These are phyloP conservation scores for Leptopilina syphax DNA, from an alignment of 2,888 invertebrate genomes.

Conservation along the genomic window DNA sequence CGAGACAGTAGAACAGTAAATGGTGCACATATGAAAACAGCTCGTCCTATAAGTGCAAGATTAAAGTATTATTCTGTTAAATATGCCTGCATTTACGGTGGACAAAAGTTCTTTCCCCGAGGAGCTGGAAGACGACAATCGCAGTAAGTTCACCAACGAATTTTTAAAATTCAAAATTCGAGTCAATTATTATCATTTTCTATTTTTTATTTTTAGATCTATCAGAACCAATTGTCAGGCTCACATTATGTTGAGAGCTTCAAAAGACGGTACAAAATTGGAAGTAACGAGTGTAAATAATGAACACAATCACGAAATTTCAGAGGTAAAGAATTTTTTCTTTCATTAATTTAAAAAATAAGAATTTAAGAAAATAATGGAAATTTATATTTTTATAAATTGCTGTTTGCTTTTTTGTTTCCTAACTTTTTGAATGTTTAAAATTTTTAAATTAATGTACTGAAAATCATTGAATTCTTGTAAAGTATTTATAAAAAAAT, in stretches of 20 bases:
- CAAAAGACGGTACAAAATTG: conserved; percentile 75
- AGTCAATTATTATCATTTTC: not conserved
- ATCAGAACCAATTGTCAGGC: conserved; percentile 76
- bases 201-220: conserved; percentile 62
- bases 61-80: conserved; percentile 76
- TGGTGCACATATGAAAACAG: conserved; percentile 76
- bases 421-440: too few relatives aligned
- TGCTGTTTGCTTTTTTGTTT: too few relatives aligned
- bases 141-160: conserved; percentile 65
- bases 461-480: too few relatives aligned
- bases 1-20: conserved; percentile 77
- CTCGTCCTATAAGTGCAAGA: conserved; percentile 73
- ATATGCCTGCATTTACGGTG: conserved; percentile 77
- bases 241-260: conserved; percentile 75
- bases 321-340: conserved; percentile 63
- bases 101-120: conserved; percentile 75
- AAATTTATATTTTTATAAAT: too few relatives aligned
- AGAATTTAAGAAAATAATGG: too few relatives aligned
- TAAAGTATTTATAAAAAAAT: too few relatives aligned
- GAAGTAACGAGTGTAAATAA: conserved; percentile 77
- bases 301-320: conserved; percentile 77
- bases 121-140: conserved; percentile 74
- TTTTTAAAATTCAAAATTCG: too few relatives aligned
- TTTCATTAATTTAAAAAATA: too few relatives aligned
- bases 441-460: too few relatives aligned